Base-by-base conservation (phyloP, 1,140 invertebrate species). In the Drosophila aff. region DNA sequence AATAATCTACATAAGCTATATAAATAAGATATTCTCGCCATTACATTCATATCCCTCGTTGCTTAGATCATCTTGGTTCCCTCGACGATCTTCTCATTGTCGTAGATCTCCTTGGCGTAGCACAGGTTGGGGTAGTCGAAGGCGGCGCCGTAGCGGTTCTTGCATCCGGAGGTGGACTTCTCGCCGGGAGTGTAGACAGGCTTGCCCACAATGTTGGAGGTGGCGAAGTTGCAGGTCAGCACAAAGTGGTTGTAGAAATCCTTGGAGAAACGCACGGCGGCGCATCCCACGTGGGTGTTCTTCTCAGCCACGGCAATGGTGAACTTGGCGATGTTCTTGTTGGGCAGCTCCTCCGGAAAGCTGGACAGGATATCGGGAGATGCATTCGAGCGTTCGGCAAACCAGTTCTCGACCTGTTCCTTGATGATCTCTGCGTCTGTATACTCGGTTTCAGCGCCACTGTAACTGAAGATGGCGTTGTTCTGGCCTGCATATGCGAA, bases 191-290 rank as follows among this genome's bases (percentile, higher is more conserved):
- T 84, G 26, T 84, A 84, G 3, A 84, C 76, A 2, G 81, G 81
- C 13, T 73, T 77, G 2, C 81, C 81, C 16, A 80, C 66, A 36
- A 84, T 71, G 55, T 84, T 83, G 5, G 61, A 46, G 11, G 81
- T 83, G 40, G 81, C 81, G 40, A 83, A 83, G 63, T 83, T 83
- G 50, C 81, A 83, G 41, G 81, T 83, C 4, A 84, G 41, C 11
- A 84, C 73, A 31, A 84, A 84, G 52, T 84, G 82, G 60, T 84
- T 84, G 63, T 84, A 84, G 33, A 61, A 84, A 44, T 84, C 82
- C n/a, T 63, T 65, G 18, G 67, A 52, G 65, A 84, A 84, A 10
- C 82, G 66, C 9, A 84, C 64, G 18, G 81, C 82, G 16, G 82
- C 82, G 23, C 81, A 84, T 9, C 82, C 82, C 50, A 84, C 58